Percentiles rank a stretch among this genome's conserved stretches.
phyloP scores from a whole-genome alignment of 2,113 vertebrate genomes.

The Ascaphus truei region DNA sequence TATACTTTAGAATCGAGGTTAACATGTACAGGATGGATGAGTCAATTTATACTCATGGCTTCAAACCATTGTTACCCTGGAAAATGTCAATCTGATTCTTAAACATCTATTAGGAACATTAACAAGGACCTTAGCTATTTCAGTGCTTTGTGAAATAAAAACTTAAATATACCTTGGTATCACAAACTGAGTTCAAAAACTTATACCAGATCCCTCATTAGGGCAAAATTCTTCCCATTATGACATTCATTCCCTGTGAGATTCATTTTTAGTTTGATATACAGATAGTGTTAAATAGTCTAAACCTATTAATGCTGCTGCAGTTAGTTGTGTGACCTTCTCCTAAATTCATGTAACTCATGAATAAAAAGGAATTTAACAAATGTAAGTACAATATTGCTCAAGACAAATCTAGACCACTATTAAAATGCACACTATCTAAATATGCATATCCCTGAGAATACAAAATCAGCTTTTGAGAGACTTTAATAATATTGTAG shows the following conservation, averaged over 20 bases:
- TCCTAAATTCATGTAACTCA: no score
- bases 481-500: no score
- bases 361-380: neutral
- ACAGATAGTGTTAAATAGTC: neutral
- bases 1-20: no score
- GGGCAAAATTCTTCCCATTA: neutral
- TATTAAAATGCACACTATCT: no score
- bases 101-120: neutral
- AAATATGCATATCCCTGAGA: no score
- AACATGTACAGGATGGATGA: no score
- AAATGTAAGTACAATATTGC: no score
- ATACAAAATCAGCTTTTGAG: no score
- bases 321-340: neutral
- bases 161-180: neutral
- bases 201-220: neutral
- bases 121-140: neutral
- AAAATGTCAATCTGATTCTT: neutral
- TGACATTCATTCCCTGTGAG: neutral
- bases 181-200: neutral
- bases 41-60: neutral
- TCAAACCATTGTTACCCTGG: neutral
- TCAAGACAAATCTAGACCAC: no score
- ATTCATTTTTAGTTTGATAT: neutral
- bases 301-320: neutral
- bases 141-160: neutral